phyloP scores from a whole-genome alignment of 2,797 vertebrate genomes.

The Micrastur ruficollis region DNA sequence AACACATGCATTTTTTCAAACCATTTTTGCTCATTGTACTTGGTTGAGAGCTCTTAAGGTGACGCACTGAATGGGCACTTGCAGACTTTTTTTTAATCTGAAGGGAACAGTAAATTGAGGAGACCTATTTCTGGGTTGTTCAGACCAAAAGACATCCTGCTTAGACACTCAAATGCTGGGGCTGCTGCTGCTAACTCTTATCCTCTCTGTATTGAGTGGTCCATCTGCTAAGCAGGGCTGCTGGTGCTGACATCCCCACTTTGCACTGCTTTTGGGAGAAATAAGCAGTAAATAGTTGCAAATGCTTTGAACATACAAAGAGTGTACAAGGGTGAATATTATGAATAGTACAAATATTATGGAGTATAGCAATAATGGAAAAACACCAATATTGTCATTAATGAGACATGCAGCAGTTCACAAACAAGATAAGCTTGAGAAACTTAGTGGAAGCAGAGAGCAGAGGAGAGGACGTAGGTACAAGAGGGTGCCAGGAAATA shows the following conservation, averaged over 20 bases:
- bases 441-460: not conserved
- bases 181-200: not conserved
- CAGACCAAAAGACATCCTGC: not conserved
- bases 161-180: not conserved
- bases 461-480: not conserved
- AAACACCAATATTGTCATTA: not conserved
- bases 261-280: not conserved
- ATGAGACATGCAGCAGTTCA: not conserved
- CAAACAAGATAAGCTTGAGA: not conserved
- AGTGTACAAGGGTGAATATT: not conserved
- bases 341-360: not conserved
- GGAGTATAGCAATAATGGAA: not conserved
- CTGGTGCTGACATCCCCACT: not conserved
- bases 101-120: not conserved
- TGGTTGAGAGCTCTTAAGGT: not conserved
- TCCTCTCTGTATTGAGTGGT: not conserved
- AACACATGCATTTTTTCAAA: not conserved
- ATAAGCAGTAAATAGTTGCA: not conserved
- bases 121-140: not conserved
- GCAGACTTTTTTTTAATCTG: not conserved
- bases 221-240: not conserved
- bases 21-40: not conserved
- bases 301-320: not conserved
- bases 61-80: not conserved
- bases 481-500: not conserved